Evolutionary conservation across 2,888 invertebrate genomes (phyloP).

Genomic region (Odiellus spinosus): DNA sequence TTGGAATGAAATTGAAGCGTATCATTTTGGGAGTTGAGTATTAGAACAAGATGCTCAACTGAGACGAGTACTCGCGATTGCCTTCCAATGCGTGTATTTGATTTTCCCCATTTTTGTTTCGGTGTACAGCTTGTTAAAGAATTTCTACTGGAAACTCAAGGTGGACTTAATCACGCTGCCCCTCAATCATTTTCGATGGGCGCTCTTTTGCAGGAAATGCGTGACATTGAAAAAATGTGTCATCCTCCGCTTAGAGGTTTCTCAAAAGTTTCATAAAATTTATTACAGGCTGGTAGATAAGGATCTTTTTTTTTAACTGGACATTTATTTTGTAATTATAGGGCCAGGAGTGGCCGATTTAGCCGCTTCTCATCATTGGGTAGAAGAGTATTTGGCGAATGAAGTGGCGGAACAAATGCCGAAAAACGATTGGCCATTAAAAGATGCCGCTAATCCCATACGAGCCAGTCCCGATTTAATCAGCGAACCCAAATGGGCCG

Average conservation of each 20-base stretch:
- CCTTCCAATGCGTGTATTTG: no score
- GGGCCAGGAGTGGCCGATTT: constrained; percentile 29
- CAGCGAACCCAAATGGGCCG: constrained; percentile 38
- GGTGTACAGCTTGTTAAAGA: constrained; percentile 57
- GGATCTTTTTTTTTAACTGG: background rate
- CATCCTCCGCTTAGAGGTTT: constrained; percentile 27
- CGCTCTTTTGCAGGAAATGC: constrained; percentile 63
- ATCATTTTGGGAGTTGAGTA: no score
- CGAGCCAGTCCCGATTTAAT: constrained; percentile 10
- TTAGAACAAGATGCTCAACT: no score
- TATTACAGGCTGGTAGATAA: no score
- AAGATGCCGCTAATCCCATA: constrained; percentile 2
- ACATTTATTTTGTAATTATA: constrained; percentile 10
- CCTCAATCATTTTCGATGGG: constrained; percentile 82
- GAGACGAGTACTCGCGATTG: no score
- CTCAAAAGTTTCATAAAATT: no score
- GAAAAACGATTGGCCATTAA: constrained; percentile 12
- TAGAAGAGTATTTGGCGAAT: constrained; percentile 26
- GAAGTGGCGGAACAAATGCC: constrained; percentile 16
- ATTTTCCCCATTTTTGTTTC: no score
- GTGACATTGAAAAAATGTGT: constrained; percentile 45
- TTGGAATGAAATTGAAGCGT: no score
- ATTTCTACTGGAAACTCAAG: constrained; percentile 45
- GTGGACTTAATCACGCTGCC: constrained; percentile 24
- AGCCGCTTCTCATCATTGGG: constrained; percentile 27